Base-by-base conservation (phyloP, 2,888 invertebrate genomes). In the Belgica antarctica region DNA sequence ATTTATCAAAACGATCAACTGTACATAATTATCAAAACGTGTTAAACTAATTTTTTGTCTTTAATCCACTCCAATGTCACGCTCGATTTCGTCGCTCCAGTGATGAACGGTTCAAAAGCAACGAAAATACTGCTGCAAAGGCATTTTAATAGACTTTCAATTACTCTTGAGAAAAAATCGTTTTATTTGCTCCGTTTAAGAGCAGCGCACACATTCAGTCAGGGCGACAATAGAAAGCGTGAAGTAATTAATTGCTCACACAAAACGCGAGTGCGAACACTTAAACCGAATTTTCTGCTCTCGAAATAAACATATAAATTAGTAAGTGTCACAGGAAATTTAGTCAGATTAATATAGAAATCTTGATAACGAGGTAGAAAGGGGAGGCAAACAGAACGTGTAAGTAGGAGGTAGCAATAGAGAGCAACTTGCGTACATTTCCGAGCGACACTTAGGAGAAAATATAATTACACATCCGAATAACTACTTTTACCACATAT, bases 1-100 rank as follows among this genome's bases (percentile, higher is more conserved):
- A 68, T 68, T 68, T 47, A 68, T 68, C 68, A 68, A 52, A 57
- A 68, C 68, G 31, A 57, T 57, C 68, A 68, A 68, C 68, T 68
- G 68, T 68, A 68, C 10, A 68, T 68, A 68, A 68, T 68, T 52
- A 34, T 59, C 25, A 27, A 59, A 59, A 59, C 59, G 59, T 59
- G 59, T 59, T 59, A 27, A 59, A 59, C 59, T 59, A 59, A 59
- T 59, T 59, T 25, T 59, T 59, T 59, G 17, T 59, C 27, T 27
- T 59, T 27, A 5, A 25, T 59, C 25, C 27, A n/a, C 12, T 59
- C 27, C 59, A 59, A 59, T 59, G 59, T 59, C 59, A 59, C 25
- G 59, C 27, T 59, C n/a, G 25, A 27, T 59, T 52, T 52, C 7
- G 52, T 52, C 52, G 52, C n/a, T 41, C 52, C 12, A 17, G 52